These are phyloP conservation scores for Poeciliopsis paucimaculata DNA, from an alignment of 2,797 vertebrate species.

Conservation along the genomic window DNA sequence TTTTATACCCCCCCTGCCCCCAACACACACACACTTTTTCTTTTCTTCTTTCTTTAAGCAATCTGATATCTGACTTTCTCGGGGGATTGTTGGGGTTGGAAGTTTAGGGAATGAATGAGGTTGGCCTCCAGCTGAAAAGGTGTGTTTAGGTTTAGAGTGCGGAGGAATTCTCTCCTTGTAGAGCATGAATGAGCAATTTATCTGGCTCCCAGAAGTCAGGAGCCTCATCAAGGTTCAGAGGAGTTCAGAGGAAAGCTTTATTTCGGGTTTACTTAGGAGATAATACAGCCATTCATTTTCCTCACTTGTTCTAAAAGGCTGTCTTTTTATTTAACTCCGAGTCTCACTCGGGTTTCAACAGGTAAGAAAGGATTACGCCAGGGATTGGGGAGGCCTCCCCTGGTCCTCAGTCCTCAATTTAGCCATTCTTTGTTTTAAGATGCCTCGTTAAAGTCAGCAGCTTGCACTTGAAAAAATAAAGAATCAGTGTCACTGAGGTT, in stretches of 20 bases:
- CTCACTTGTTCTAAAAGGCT: background rate
- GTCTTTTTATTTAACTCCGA: background rate
- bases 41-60: slow-evolving; percentile 34
- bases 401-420: slow-evolving; percentile 18
- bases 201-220: slow-evolving; percentile 48
- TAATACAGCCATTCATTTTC: slow-evolving; percentile 1
- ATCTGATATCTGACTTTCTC: slow-evolving; percentile 39
- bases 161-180: slow-evolving; percentile 38
- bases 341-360: slow-evolving; percentile 10
- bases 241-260: slow-evolving; percentile 14
- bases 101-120: slow-evolving; percentile 5
- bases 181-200: slow-evolving; percentile 62
- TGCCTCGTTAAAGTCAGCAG: slow-evolving; percentile 18
- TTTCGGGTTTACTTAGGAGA: background rate
- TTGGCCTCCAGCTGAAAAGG: slow-evolving; percentile 50
- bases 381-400: slow-evolving; percentile 18
- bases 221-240: slow-evolving; percentile 13
- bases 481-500: background rate
- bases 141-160: slow-evolving; percentile 52
- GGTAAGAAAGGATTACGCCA: slow-evolving; percentile 20
- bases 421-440: slow-evolving; percentile 12
- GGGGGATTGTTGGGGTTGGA: background rate
- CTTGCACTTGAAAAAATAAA: slow-evolving; percentile 5
- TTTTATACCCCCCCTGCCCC: slow-evolving; percentile 35
- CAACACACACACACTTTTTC: slow-evolving; percentile 6